Base-by-base conservation (phyloP, 2,888 invertebrate species). In the Lithophane semibrunnea region DNA sequence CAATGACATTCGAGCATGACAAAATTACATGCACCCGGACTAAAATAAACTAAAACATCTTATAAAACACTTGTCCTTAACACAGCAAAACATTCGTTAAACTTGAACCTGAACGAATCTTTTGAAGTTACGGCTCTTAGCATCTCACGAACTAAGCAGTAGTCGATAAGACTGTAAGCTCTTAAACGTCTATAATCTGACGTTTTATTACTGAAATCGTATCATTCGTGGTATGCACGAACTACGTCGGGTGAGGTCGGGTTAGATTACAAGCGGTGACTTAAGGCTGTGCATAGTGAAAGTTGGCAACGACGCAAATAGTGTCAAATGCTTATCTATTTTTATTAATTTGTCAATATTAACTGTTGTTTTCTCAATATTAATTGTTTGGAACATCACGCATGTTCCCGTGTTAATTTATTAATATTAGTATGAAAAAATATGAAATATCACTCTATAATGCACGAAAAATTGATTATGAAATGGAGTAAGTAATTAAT, bases 171-270 rank as follows among this genome's bases (percentile, higher is more conserved):
- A 44, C 84, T 52, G 7, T 65, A 70, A 84, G 63, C 61, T 13
- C 21, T 29, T 49, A 77, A 77, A 68, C 29, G 67, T 71, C 79
- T 73, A 65, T 73, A 83, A 83, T 77, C 86, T 78, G 79, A 83
- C 49, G 54, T 83, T 83, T 83, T 86, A 86, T 86, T 83, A 73
- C 73, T 73, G 1, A 78, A 77, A 68, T 68, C 67, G 73, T 83
- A 83, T 83, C 64, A 70, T 83, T 83, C 29, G 60, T 24, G 67
- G 49, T 83, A 73, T 61, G 24, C 73, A 77, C 83, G 84, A 86
- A 64, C 58, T 61, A 12, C 18, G 13, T 42, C 21, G 42, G 8
- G 7, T 73, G 24, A 78, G 70, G 29, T n/a, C 60, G 18, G 70
- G 84, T 83, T 8, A 9, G 7, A 64, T 21, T 64, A 42, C 0